Conservation (phyloP, 1,140 invertebrate species). For the Papilio machaon region DNA sequence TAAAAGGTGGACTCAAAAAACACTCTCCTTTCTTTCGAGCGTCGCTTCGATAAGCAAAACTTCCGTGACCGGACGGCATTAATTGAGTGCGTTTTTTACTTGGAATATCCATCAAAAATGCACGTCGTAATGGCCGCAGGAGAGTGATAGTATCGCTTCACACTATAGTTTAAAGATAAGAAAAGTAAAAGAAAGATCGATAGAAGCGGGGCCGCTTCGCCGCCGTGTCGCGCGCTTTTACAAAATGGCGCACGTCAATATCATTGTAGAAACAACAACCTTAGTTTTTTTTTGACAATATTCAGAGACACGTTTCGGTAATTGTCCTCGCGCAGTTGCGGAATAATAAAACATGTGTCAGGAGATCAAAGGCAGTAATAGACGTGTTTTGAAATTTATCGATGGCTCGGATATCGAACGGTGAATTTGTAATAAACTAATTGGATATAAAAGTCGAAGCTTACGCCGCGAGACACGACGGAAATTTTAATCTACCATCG, state of each 20-base stretch:
- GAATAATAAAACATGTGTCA: constrained; percentile 73
- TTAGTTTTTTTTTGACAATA: constrained; percentile 73
- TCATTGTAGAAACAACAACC: constrained; percentile 53
- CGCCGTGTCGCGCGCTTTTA: constrained; percentile 52
- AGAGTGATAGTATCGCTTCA: constrained; percentile 67
- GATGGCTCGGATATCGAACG: constrained; percentile 64
- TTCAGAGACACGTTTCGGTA: constrained; percentile 71
- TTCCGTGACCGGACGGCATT: constrained; percentile 75
- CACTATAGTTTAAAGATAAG: constrained; percentile 63
- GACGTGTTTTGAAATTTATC: constrained; percentile 79
- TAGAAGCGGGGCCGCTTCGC: constrained; percentile 55
- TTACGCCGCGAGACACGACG: constrained; percentile 44
- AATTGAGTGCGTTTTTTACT: constrained; percentile 68
- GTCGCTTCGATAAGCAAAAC: constrained; percentile 60
- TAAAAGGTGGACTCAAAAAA: constrained; percentile 36
- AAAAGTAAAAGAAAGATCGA: constrained; percentile 59
- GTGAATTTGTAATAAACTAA: constrained; percentile 70
- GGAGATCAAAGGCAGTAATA: constrained; percentile 78
- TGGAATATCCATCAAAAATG: constrained; percentile 76
- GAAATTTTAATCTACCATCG: constrained; percentile 61
- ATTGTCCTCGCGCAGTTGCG: constrained; percentile 66
- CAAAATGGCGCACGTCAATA: constrained; percentile 65
- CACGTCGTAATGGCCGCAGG: constrained; percentile 72
- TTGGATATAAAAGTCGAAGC: constrained; percentile 54
- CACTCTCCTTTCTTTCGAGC: constrained; percentile 42